Evolutionary conservation across 2,797 vertebrate genomes (phyloP).

Genomic region (Tokudaia tokunoshimensis): DNA sequence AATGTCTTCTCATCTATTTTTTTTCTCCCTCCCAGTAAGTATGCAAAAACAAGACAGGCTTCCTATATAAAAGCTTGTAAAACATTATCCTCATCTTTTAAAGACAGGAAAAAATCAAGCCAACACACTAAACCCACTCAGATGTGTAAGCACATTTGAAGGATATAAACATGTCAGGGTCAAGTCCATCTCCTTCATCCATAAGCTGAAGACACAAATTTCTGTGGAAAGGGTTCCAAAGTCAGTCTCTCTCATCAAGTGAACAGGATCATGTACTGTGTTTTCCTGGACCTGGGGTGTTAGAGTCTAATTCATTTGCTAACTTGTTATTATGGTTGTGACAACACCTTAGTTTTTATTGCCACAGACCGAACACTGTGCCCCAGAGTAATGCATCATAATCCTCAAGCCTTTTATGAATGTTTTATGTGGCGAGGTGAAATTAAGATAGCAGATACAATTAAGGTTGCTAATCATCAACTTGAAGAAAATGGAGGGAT

Average conservation of each 20-base stretch:
- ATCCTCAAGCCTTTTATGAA: not conserved
- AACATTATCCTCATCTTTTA: not conserved
- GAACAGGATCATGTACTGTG: not conserved
- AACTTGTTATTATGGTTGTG: not conserved
- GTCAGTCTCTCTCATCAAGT: not conserved
- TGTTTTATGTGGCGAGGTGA: not conserved
- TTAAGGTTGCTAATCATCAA: not conserved
- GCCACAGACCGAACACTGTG: not conserved
- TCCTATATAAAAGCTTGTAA: slow-evolving; percentile 19
- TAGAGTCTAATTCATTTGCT: not conserved
- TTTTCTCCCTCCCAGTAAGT: not conserved
- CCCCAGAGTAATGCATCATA: not conserved
- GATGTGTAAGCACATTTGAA: not conserved
- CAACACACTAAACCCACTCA: not conserved
- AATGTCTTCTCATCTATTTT: slow-evolving; percentile 21
- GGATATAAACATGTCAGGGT: not conserved
- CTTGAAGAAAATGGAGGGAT: not conserved
- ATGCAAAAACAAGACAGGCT: not conserved
- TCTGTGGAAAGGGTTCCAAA: slow-evolving; percentile 10
- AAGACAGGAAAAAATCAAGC: not conserved
- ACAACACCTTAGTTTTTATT: not conserved
- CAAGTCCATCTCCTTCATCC: not conserved
- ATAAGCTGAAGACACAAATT: not conserved
- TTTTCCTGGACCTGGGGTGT: not conserved
- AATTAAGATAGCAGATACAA: not conserved